phyloP scores from a whole-genome alignment of 2,888 invertebrate genomes.

The Diarsia mendica region DNA sequence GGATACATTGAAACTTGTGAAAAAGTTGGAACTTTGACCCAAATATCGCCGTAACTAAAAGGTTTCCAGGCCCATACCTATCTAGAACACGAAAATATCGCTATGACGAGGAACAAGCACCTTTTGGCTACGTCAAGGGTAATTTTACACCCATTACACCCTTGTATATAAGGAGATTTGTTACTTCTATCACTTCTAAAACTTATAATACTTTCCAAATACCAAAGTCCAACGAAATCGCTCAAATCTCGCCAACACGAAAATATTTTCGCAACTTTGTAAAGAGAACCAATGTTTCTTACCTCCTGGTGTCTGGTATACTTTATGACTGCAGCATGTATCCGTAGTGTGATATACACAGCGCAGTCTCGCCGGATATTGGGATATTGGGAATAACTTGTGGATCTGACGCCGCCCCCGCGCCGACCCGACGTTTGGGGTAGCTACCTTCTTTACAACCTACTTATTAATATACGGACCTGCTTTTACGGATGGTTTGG shows the following conservation, averaged over 20 bases:
- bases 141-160: not conserved
- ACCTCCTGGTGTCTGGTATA: constrained; percentile 68
- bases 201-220: not conserved
- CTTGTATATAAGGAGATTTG: not conserved
- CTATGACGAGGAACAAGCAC: not conserved
- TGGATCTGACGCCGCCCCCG: constrained; percentile 73
- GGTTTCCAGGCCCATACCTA: too few species aligned
- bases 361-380: constrained; percentile 73
- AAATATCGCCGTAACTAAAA: too few species aligned
- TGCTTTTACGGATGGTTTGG: constrained; percentile 37
- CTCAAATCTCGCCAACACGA: not conserved
- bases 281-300: constrained; percentile 56
- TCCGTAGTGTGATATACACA: constrained; percentile 67
- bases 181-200: not conserved
- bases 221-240: not conserved
- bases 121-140: not conserved
- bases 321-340: constrained; percentile 74
- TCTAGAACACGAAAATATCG: too few species aligned
- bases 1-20: too few species aligned
- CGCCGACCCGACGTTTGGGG: constrained; percentile 30
- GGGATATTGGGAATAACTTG: constrained; percentile 81
- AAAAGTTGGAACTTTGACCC: too few species aligned
- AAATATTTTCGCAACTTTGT: constrained; percentile 35
- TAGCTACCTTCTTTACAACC: constrained; percentile 57
- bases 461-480: constrained; percentile 46